These are phyloP conservation scores for Rhinichthys osculus DNA, from an alignment of 2,797 vertebrate genomes.

Conservation along the genomic window DNA sequence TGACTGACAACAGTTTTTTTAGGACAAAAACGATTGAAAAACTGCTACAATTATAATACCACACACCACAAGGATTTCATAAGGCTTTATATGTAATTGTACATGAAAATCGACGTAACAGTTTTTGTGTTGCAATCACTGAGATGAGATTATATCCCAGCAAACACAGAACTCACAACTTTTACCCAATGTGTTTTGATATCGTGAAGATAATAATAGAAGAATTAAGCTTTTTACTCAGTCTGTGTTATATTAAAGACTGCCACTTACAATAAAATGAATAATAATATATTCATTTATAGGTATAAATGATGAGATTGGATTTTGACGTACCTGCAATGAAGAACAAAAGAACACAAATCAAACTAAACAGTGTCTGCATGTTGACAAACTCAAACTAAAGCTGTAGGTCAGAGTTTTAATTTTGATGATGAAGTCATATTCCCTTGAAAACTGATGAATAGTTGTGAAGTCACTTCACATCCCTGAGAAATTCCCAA, in stretches of 20 bases:
- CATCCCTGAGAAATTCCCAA: neutral
- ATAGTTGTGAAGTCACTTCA: neutral
- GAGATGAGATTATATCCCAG: neutral
- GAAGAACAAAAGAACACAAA: neutral
- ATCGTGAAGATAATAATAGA: neutral
- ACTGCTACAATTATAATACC: neutral
- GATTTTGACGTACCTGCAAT: neutral
- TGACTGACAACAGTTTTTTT: neutral
- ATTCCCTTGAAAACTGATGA: neutral
- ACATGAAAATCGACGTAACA: neutral
- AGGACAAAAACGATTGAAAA: neutral
- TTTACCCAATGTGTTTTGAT: neutral
- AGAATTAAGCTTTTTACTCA: neutral
- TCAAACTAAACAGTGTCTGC: neutral
- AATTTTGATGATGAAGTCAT: neutral
- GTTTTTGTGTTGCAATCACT: neutral
- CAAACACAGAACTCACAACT: no score
- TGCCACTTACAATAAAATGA: neutral
- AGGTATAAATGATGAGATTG: neutral
- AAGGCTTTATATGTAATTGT: neutral
- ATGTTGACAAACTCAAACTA: slow-evolving; percentile 5
- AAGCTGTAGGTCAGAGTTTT: neutral
- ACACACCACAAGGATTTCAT: neutral
- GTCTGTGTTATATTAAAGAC: neutral
- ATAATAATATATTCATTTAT: neutral